Percentiles rank a stretch among this genome's conserved stretches.
phyloP scores from a whole-genome alignment of 2,797 vertebrate genomes.

The Siniperca obscura region DNA sequence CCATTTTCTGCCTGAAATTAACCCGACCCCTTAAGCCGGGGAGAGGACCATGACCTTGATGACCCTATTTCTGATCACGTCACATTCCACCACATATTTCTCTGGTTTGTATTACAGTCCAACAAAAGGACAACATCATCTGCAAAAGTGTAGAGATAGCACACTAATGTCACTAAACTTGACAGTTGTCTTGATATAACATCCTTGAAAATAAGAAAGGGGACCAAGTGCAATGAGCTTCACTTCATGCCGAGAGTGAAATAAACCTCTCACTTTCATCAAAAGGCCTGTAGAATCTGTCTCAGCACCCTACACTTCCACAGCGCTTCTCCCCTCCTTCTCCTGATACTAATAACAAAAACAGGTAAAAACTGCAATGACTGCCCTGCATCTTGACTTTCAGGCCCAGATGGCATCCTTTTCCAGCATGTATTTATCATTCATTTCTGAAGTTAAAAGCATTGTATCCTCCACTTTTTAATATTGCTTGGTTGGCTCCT shows the following conservation, averaged over 20 bases:
- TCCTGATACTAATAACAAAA: background rate
- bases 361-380: background rate
- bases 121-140: conserved; percentile 9
- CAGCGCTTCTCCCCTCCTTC: background rate
- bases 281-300: background rate
- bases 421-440: background rate
- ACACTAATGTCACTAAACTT: background rate
- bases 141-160: conserved; percentile 10
- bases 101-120: background rate
- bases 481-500: background rate
- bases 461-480: background rate
- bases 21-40: background rate
- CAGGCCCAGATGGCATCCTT: background rate
- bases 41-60: background rate
- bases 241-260: background rate
- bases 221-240: background rate
- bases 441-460: background rate
- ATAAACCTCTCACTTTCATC: background rate
- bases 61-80: background rate
- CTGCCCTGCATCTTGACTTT: too few species aligned
- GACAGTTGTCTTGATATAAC: background rate
- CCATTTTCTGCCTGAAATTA: background rate
- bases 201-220: background rate
- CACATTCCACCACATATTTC: background rate
- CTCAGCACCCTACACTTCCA: background rate